Evolutionary conservation across 2,888 invertebrate genomes (phyloP).

Genomic region (Eugnorisma glareosa): DNA sequence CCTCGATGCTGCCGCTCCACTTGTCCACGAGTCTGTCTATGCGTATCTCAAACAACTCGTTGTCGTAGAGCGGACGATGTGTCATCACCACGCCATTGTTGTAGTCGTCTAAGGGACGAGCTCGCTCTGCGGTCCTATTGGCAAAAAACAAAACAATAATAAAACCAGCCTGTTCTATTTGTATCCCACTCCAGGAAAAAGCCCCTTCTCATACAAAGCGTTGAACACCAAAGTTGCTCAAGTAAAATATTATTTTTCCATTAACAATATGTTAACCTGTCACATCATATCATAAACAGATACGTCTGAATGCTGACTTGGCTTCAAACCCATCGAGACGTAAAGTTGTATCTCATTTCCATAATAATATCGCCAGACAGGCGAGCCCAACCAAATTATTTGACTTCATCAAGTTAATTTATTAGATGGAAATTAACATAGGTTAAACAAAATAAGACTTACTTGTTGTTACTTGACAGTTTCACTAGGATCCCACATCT

Average conservation of each 20-base stretch:
- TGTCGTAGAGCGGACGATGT: conserved; percentile 95
- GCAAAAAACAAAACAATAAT: conserved; percentile 13
- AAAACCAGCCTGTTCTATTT: neutral
- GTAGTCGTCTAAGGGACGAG: conserved; percentile 97
- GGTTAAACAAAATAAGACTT: conserved; percentile 63
- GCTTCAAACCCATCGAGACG: conserved; percentile 8
- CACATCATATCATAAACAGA: conserved; percentile 23
- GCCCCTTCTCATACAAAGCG: neutral
- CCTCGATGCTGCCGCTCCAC: conserved; percentile 98
- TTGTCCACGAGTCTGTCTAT: conserved; percentile 98
- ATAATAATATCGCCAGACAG: conserved; percentile 8
- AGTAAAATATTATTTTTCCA: conserved; percentile 5
- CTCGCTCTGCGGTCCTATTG: conserved; percentile 95
- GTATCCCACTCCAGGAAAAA: neutral
- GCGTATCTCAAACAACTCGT: conserved; percentile 98
- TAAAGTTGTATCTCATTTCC: conserved; percentile 23
- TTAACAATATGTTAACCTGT: conserved; percentile 5
- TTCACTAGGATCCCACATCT: conserved; percentile 97
- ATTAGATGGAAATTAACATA: neutral
- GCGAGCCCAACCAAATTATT: neutral
- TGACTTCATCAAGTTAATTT: neutral
- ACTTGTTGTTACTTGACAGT: conserved; percentile 93
- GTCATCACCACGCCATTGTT: conserved; percentile 99
- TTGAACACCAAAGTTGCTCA: neutral
- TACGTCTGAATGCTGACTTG: neutral